These are phyloP conservation scores for Adelosebastes latens DNA, from an alignment of 2,797 vertebrate genomes.

Conservation along the genomic window DNA sequence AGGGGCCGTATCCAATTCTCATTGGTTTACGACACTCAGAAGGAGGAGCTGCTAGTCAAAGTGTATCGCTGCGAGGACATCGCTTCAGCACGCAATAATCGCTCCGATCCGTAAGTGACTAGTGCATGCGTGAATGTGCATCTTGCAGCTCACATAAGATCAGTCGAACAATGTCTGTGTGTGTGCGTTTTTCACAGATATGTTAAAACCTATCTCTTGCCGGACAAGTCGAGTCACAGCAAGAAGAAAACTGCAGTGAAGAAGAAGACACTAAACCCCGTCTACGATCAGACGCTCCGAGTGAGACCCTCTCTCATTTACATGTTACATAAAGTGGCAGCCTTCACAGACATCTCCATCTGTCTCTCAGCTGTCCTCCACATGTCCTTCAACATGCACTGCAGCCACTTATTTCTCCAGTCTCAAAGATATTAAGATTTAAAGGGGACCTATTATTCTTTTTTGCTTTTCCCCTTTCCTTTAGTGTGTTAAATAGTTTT, in stretches of 20 bases:
- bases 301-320: conserved; percentile 73
- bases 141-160: not conserved
- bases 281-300: conserved; percentile 93
- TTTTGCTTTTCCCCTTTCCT: too few species aligned
- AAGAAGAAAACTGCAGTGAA: conserved; percentile 93
- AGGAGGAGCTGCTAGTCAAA: conserved; percentile 87
- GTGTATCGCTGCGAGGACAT: conserved; percentile 91
- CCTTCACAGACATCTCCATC: conserved; percentile 2
- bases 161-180: not conserved
- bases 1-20: conserved; percentile 90
- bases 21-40: conserved; percentile 84
- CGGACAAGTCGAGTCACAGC: conserved; percentile 91
- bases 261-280: conserved; percentile 91
- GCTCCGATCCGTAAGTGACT: conserved; percentile 91
- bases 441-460: not conserved
- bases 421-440: not conserved
- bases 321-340: conserved; percentile 9
- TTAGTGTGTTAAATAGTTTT: too few species aligned
- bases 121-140: conserved; percentile 5
- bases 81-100: conserved; percentile 87
- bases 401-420: not conserved
- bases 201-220: conserved; percentile 94
- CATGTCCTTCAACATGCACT: not conserved
- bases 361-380: not conserved
- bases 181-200: conserved; percentile 84